Percentiles rank a stretch among this genome's conserved stretches.
phyloP scores from a whole-genome alignment of 2,797 vertebrate genomes.

The Buceros bicornis region DNA sequence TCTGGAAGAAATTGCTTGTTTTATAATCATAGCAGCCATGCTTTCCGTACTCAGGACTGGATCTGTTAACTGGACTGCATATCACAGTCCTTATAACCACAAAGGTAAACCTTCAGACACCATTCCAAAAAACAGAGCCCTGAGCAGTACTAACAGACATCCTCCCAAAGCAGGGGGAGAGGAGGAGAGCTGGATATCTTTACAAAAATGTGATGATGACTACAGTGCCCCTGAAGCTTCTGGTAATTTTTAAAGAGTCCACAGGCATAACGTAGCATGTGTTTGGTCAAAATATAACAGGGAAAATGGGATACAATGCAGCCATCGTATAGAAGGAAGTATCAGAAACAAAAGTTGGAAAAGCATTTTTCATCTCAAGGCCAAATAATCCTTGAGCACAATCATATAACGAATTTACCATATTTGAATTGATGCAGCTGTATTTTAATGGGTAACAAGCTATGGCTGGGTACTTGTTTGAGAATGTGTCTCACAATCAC shows the following conservation, averaged over 20 bases:
- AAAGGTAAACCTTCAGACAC: neutral
- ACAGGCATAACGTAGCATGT: neutral
- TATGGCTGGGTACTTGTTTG: neutral
- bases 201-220: fast-evolving
- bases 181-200: neutral
- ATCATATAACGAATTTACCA: neutral
- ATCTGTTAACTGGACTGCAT: neutral
- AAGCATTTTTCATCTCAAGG: neutral
- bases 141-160: neutral
- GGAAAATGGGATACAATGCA: neutral
- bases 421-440: neutral
- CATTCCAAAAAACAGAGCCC: neutral
- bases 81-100: neutral
- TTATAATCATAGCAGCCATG: neutral
- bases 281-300: neutral
- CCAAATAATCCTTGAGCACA: neutral
- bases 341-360: neutral
- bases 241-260: neutral
- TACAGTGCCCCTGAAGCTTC: neutral
- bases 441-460: neutral
- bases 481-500: neutral
- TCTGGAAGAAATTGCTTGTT: neutral
- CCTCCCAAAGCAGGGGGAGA: neutral
- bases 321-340: neutral
- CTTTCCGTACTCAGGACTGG: neutral